Evolutionary conservation across 2,797 vertebrate genomes (phyloP).

Genomic region (Cyclura pinguis): DNA sequence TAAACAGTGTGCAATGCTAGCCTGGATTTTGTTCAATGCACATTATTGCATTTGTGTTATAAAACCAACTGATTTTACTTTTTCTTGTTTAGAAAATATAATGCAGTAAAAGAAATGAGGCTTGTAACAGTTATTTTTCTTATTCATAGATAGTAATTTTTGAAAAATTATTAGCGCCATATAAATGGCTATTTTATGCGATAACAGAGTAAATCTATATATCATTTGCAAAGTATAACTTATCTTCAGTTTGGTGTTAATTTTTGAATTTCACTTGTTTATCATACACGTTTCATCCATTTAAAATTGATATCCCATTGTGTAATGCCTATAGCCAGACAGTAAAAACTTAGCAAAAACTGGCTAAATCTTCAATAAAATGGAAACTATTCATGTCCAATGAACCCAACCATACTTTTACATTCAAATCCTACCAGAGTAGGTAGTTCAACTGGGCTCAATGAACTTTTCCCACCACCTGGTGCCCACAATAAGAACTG

Average conservation of each 20-base stretch:
- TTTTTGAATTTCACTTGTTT: background rate
- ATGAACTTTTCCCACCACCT: constrained; percentile 61
- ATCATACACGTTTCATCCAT: background rate
- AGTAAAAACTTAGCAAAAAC: background rate
- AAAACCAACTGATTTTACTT: background rate
- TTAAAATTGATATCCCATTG: background rate
- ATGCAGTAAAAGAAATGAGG: too few relatives aligned
- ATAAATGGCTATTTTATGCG: background rate
- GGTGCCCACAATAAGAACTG: constrained; percentile 64
- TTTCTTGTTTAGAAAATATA: too few relatives aligned
- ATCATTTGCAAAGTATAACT: background rate
- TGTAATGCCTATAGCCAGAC: background rate
- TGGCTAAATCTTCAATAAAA: background rate
- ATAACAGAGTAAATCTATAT: background rate
- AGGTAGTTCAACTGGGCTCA: background rate
- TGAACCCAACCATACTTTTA: background rate
- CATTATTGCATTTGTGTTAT: background rate
- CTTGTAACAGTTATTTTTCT: too few relatives aligned
- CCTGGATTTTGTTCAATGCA: background rate
- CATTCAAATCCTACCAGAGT: background rate
- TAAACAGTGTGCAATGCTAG: background rate
- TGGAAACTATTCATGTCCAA: background rate
- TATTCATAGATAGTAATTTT: too few relatives aligned
- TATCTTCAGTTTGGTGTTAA: background rate
- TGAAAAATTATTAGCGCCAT: too few relatives aligned